A percentile compares a stretch with the other conserved stretches of the same genome.
Conservation (phyloP, 1,140 invertebrate species). For the Cherax destructor region DNA sequence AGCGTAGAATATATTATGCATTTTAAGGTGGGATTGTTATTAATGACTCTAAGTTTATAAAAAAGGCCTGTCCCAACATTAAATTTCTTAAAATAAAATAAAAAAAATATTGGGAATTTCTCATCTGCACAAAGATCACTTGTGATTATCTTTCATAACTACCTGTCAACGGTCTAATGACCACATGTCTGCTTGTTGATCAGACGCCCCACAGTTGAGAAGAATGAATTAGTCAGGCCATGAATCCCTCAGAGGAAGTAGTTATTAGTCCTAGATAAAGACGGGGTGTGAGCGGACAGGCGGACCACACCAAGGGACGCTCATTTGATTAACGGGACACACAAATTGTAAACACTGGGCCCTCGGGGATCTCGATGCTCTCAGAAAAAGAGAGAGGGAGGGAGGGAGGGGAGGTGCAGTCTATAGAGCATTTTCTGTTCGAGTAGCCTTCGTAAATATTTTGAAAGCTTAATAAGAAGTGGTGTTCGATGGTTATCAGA, state of each 20-base stretch:
- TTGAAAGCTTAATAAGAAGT: neutral
- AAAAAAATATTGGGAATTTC: neutral
- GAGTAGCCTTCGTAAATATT: neutral
- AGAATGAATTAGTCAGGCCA: conserved; percentile 8
- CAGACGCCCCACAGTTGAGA: conserved; percentile 5
- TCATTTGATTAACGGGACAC: conserved; percentile 17
- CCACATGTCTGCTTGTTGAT: neutral
- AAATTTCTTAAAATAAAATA: no score
- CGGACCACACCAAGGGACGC: neutral
- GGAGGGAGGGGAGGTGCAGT: no score
- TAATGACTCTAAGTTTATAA: no score
- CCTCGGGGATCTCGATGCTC: no score
- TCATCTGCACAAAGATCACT: neutral
- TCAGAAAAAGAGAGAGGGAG: no score
- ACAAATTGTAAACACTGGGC: neutral
- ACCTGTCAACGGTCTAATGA: conserved; percentile 5
- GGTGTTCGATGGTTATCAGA: neutral
- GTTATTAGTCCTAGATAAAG: conserved; percentile 10
- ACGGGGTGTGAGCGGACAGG: neutral
- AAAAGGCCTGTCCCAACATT: no score
- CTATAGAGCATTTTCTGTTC: neutral
- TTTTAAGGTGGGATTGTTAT: no score
- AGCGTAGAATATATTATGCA: no score
- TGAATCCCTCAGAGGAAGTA: conserved; percentile 16
- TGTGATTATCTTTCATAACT: conserved; percentile 9